Conservation (phyloP, 2,113 vertebrate species). For the Mesitornis unicolor region DNA sequence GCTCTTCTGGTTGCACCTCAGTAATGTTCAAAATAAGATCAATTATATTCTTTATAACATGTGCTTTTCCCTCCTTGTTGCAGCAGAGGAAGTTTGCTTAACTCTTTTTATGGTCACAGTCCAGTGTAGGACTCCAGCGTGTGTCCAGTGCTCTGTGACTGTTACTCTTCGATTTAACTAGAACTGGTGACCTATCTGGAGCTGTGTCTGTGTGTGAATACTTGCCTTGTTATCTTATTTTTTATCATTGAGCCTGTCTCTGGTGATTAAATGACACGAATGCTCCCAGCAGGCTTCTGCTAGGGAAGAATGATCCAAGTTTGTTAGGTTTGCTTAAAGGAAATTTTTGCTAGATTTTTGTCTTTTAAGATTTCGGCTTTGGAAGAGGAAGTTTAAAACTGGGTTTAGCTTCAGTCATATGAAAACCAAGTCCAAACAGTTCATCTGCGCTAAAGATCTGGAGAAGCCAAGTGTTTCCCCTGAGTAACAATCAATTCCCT, state of each 20-base stretch:
- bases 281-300: background rate
- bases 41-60: background rate
- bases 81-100: background rate
- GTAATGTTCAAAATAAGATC: background rate
- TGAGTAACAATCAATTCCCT: background rate
- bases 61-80: background rate
- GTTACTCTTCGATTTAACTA: background rate
- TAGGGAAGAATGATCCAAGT: background rate
- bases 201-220: background rate
- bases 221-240: background rate
- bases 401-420: background rate
- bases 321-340: background rate
- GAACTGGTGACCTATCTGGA: background rate
- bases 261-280: background rate
- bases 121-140: background rate
- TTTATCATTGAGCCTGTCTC: background rate
- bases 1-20: background rate
- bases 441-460: background rate
- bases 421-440: background rate
- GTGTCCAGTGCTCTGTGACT: background rate
- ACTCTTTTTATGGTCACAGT: background rate
- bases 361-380: background rate
- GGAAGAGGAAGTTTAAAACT: background rate
- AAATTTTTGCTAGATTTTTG: background rate
- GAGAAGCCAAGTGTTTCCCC: background rate